Conservation (phyloP, 2,888 invertebrate species). For the Congeria kusceri region DNA sequence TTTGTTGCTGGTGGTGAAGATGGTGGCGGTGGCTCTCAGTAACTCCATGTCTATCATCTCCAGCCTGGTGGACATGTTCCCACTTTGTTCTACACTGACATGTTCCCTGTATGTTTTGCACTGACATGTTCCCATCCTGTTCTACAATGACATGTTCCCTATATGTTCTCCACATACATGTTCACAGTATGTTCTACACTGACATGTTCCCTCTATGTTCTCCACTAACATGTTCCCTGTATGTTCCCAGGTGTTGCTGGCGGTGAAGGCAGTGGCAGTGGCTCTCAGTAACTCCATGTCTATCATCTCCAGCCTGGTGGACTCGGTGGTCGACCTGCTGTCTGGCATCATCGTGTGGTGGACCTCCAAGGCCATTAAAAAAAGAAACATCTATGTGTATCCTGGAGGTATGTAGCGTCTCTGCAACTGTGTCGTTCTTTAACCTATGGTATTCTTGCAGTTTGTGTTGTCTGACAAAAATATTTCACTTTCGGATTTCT, state of each 20-base stretch:
- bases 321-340: slow-evolving; percentile 86
- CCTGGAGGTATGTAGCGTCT: slow-evolving; percentile 83
- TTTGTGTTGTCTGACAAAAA: too few relatives aligned
- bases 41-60: slow-evolving; percentile 86
- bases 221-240: too few relatives aligned
- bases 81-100: too few relatives aligned
- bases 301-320: slow-evolving; percentile 86
- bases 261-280: slow-evolving; percentile 85
- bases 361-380: slow-evolving; percentile 84
- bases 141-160: too few relatives aligned
- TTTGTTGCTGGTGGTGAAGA: slow-evolving; percentile 84
- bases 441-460: too few relatives aligned
- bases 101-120: too few relatives aligned
- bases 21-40: slow-evolving; percentile 85
- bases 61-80: slow-evolving; percentile 85
- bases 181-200: too few relatives aligned
- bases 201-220: too few relatives aligned
- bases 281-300: slow-evolving; percentile 86
- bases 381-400: slow-evolving; percentile 85
- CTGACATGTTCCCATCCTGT: too few relatives aligned
- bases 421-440: too few relatives aligned
- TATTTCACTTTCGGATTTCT: too few relatives aligned
- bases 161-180: too few relatives aligned
- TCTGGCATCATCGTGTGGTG: slow-evolving; percentile 85
- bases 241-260: slow-evolving; percentile 80